Percentiles rank a stretch among this genome's conserved stretches.
Conservation (phyloP, 2,888 invertebrate genomes). For the Patella pellucida region DNA sequence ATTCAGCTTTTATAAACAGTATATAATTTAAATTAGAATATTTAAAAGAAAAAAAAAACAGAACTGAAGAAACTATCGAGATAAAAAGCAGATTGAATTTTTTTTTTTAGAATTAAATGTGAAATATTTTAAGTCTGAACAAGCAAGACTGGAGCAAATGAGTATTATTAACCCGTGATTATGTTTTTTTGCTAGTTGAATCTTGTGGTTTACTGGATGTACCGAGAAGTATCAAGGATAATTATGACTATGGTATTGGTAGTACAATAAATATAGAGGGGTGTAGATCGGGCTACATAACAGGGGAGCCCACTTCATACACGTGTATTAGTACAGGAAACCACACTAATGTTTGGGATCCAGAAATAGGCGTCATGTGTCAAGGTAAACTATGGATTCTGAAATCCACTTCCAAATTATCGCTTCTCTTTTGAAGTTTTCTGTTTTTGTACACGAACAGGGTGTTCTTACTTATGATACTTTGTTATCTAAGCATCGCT, state of each 20-base stretch:
- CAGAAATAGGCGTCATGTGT: conserved; percentile 40
- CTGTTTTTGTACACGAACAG: too few species aligned
- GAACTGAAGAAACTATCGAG: too few species aligned
- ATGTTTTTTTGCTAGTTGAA: conserved; percentile 37
- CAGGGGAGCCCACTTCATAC: conserved; percentile 38
- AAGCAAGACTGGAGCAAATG: too few species aligned
- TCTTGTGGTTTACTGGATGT: conserved; percentile 57
- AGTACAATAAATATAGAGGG: conserved; percentile 42
- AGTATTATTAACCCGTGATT: too few species aligned
- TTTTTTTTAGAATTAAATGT: too few species aligned
- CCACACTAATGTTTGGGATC: conserved; percentile 41
- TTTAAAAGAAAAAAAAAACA: too few species aligned
- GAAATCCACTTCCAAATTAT: background rate
- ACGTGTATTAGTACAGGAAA: conserved; percentile 41
- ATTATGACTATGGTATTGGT: conserved; percentile 44
- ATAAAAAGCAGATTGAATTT: too few species aligned
- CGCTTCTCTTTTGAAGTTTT: background rate
- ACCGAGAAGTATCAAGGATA: conserved; percentile 41
- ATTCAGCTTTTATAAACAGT: too few species aligned
- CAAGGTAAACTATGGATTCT: conserved; percentile 28
- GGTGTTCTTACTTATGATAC: too few species aligned
- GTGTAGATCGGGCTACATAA: conserved; percentile 44
- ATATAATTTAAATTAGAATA: too few species aligned
- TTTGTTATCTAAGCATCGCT: too few species aligned
- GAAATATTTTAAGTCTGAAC: too few species aligned